Evolutionary conservation across 2,888 invertebrate genomes (phyloP), one percentile per base, ranked within the genome.

Genomic region (Apotomis turbidana): DNA sequence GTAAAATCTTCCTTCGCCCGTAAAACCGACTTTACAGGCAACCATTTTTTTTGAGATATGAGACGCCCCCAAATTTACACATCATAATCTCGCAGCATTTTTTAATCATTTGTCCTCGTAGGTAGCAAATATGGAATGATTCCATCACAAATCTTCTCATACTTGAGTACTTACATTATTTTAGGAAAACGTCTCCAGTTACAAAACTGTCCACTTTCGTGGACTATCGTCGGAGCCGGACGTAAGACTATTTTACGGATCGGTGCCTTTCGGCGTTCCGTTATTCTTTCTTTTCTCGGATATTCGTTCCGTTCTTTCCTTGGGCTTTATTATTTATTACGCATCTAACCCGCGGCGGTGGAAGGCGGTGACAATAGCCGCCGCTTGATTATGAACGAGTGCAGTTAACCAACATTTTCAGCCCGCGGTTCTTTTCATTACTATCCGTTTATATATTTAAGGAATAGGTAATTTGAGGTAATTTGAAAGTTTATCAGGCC

Each of bases 191-290:
- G 61, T 67, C 67, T 63, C 52, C 58, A 36, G 52, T 72, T 63
- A 77, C 78, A 76, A 78, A 79, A 77, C 75, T 78, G 74, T 79
- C 76, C 79, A 76, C 79, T 82, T 80, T 81, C 80, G 79, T 78
- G 79, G 78, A 77, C 62, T 81, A 77, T 79, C 76, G 74, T 79
- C 79, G 77, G 74, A 77, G 82, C 83, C 77, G 81, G 82, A 80
- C 81, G 75, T 78, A 78, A 80, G 77, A 83, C 81, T 83, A 86
- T 85, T 86, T 85, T 80, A 82, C 82, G 84, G 82, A 79, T 84
- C 83, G 83, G 79, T 85, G 85, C 79, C 76, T 76, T 77, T 74
- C 78, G 77, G 79, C 79, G 75, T 83, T 83, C 75, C 76, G 79
- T 75, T 78, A 78, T 80, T 79, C 78, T 79, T 80, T 78, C 75